Evolutionary conservation across 2,797 vertebrate species (phyloP), one percentile per base, ranked within the genome.

Genomic region (Enteromius viviparus): DNA sequence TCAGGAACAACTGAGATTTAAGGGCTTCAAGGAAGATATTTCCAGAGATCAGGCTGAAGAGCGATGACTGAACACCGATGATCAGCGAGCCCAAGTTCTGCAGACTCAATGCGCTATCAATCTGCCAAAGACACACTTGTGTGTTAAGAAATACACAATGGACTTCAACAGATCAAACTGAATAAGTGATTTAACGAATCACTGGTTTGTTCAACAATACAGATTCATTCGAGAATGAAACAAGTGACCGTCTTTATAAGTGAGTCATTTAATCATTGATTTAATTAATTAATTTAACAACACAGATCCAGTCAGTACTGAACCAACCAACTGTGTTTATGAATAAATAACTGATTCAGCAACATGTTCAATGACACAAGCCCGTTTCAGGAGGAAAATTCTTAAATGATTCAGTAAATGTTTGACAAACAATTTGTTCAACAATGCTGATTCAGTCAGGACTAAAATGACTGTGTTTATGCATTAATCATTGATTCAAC

Each of bases 21-120:
- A 90, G 68, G 0, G 89, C 89, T 0, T 0, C 1, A 0, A 94
- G n/a, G 5, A 94, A 84, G 71, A 90, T 6, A 0, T 42, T 1
- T 71, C 82, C 40, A 0, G 0, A 37, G 69, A 94, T 87, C 42
- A 1, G 4, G 8, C 0, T 3, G 12, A 92, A 78, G 0, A 42
- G 10, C 2, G 53, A 1, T 0, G 90, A 21, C 0, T 93, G 92
- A n/a, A 95, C 0, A 0, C 94, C 94, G 1, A 26, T 1, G 34
- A 94, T 8, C 1, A 95, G 91, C 42, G 92, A 88, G 45, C 95
- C 94, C 62, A 95, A 80, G 15, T 0, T 21, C 2, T 85, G 0
- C 76, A 95, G 26, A 0, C 86, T 77, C 0, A 77, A 55, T 0
- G 64, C 5, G 40, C 14, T 81, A 64, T 84, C 81, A 40, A 95